phyloP scores from a whole-genome alignment of 2,888 invertebrate genomes.

The Campaea margaritaria region DNA sequence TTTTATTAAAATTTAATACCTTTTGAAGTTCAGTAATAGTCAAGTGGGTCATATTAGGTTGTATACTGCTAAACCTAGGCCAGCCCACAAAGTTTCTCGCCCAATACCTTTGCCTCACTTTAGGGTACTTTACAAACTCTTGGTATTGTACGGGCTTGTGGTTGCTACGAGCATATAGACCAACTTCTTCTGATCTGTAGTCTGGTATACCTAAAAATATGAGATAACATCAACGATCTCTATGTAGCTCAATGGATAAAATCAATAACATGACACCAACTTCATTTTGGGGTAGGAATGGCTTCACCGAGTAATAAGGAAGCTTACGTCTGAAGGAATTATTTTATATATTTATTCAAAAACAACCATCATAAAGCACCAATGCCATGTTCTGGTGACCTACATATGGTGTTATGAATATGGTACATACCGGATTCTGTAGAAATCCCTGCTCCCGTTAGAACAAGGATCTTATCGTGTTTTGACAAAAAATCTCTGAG shows the following conservation, averaged over 20 bases:
- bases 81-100: conserved; percentile 98
- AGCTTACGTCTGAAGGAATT: too few species aligned
- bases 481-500: conserved; percentile 86
- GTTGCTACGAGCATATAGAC: conserved; percentile 94
- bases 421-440: conserved; percentile 92
- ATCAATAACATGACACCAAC: too few species aligned
- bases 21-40: conserved; percentile 90
- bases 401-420: too few species aligned
- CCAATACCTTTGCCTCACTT: conserved; percentile 94
- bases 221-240: too few species aligned
- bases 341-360: too few species aligned
- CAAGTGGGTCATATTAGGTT: conserved; percentile 92
- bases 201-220: conserved; percentile 92
- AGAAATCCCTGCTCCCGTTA: conserved; percentile 98
- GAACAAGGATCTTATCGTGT: conserved; percentile 86
- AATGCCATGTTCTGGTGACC: too few species aligned
- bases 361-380: too few species aligned
- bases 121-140: conserved; percentile 90
- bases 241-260: too few species aligned
- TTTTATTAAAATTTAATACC: too few species aligned
- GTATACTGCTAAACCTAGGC: conserved; percentile 91
- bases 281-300: too few species aligned
- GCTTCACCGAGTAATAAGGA: neutral
- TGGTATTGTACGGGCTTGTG: conserved; percentile 94
- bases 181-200: conserved; percentile 96